These are phyloP conservation scores for Drosophila bunnanda DNA, from an alignment of 2,888 invertebrate genomes.

Conservation along the genomic window DNA sequence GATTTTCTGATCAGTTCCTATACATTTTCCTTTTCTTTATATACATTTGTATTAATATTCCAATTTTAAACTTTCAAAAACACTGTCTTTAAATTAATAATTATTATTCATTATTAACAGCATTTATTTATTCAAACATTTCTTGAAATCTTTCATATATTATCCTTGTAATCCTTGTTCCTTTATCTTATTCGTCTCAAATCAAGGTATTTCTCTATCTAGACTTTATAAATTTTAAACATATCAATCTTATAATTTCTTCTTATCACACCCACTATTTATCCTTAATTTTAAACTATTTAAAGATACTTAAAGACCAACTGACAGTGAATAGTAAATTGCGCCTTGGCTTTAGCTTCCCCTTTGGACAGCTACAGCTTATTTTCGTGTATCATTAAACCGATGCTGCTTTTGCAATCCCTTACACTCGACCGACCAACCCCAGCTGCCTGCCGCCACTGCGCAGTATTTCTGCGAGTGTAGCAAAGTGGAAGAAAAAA, in stretches of 20 bases:
- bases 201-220: too few relatives aligned
- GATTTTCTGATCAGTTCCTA: too few relatives aligned
- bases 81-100: too few relatives aligned
- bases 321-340: conserved; percentile 1
- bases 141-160: background rate
- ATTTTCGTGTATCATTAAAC: conserved; percentile 28
- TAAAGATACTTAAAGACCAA: background rate
- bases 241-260: background rate
- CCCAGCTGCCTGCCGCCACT: background rate
- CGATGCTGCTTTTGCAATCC: conserved; percentile 5
- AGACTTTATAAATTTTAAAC: background rate
- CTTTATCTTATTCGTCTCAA: too few relatives aligned
- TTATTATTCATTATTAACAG: background rate
- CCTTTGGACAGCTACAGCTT: conserved; percentile 1
- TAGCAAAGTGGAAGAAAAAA: conserved; percentile 29
- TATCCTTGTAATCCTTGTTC: too few relatives aligned
- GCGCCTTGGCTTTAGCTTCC: background rate
- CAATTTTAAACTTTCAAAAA: background rate
- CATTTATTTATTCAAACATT: background rate
- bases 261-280: background rate
- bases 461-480: conserved; percentile 30
- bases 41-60: background rate
- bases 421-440: background rate
- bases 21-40: too few relatives aligned
- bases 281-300: background rate